A percentile compares a stretch with the other conserved stretches of the same genome.
phyloP scores from a whole-genome alignment of 1,140 invertebrate species.

The Drosophila navojoa region DNA sequence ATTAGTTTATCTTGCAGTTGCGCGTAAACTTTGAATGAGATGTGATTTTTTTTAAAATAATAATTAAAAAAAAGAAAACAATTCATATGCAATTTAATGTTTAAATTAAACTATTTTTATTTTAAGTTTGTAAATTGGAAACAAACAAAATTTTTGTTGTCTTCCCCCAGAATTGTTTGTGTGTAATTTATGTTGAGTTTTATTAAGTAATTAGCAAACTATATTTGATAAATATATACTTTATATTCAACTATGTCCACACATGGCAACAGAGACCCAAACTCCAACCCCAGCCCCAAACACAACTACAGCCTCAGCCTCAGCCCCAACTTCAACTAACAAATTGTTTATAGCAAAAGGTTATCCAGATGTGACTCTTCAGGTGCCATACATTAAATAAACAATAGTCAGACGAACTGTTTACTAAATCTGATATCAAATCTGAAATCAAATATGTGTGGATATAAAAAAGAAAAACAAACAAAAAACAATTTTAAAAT shows the following conservation, averaged over 20 bases:
- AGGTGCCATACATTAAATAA: constrained; percentile 66
- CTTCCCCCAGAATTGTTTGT: constrained; percentile 65
- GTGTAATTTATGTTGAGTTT: constrained; percentile 77
- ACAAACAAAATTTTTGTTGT: constrained; percentile 58
- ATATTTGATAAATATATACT: constrained; percentile 15
- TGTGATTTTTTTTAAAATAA: constrained; percentile 66
- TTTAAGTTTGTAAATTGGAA: constrained; percentile 43
- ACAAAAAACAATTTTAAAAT: constrained; percentile 30
- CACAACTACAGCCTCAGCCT: background rate
- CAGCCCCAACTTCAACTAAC: background rate
- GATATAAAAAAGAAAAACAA: constrained; percentile 17
- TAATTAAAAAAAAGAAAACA: constrained; percentile 34
- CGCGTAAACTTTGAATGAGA: constrained; percentile 52
- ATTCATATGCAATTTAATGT: constrained; percentile 42
- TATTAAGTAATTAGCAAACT: constrained; percentile 51
- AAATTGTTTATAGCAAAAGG: constrained; percentile 31
- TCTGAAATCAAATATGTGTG: constrained; percentile 16
- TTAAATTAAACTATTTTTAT: constrained; percentile 21
- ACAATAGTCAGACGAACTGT: constrained; percentile 61
- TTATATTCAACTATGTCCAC: constrained; percentile 47
- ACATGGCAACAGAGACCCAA: constrained; percentile 26
- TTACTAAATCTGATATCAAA: background rate
- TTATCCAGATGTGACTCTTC: constrained; percentile 67
- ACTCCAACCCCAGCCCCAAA: background rate
- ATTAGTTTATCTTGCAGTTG: constrained; percentile 39